phyloP scores from a whole-genome alignment of 2,888 invertebrate genomes.

The Drosophila infuscata region DNA sequence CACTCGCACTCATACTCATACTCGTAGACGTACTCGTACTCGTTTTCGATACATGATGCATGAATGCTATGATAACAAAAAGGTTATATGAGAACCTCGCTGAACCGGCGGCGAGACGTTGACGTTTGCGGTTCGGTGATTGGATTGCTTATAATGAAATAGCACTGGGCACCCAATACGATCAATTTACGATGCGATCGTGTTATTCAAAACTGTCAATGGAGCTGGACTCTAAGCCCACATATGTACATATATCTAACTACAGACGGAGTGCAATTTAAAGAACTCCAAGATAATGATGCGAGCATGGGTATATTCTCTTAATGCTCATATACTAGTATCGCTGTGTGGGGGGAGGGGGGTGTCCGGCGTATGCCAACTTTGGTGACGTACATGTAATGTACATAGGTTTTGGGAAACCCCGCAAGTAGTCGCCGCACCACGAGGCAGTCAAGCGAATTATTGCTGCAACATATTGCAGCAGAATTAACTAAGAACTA shows the following conservation, averaged over 20 bases:
- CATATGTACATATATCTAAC: conserved; percentile 5
- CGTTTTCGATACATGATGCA: conserved; percentile 41
- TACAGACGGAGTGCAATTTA: conserved; percentile 11
- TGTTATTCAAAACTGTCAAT: conserved; percentile 42
- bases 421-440: conserved; percentile 58
- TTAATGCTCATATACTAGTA: not conserved
- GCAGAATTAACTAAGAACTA: conserved; percentile 47
- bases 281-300: conserved; percentile 19
- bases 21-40: not conserved
- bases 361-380: not conserved
- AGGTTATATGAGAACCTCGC: conserved; percentile 37
- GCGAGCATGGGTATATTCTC: not conserved
- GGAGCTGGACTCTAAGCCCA: conserved; percentile 15
- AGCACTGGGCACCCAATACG: conserved; percentile 10
- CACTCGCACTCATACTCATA: not conserved
- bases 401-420: conserved; percentile 41
- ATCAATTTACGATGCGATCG: conserved; percentile 43
- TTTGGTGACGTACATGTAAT: not conserved
- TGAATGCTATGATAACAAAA: conserved; percentile 50
- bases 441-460: conserved; percentile 60
- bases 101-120: conserved; percentile 39
- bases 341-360: not conserved
- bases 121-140: conserved; percentile 46
- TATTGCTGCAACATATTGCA: conserved; percentile 62
- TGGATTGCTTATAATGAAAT: conserved; percentile 19